These are phyloP conservation scores for Himalopsyche anomala DNA, from an alignment of 2,888 invertebrate genomes.

Conservation along the genomic window DNA sequence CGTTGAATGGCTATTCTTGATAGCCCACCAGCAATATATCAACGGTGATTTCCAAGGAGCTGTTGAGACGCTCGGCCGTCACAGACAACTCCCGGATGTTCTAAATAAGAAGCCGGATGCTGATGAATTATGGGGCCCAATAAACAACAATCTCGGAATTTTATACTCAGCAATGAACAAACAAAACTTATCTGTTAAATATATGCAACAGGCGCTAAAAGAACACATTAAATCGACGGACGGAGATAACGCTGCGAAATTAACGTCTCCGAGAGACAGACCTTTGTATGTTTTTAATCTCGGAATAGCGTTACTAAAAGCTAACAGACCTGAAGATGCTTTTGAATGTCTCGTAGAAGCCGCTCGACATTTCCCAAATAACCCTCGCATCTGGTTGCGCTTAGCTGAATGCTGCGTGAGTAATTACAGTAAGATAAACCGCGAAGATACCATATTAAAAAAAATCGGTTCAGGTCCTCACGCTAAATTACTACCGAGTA, in stretches of 20 bases:
- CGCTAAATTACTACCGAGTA: conserved; percentile 68
- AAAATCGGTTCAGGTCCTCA: conserved; percentile 75
- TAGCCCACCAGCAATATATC: conserved; percentile 74
- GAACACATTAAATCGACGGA: conserved; percentile 78
- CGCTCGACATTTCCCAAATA: conserved; percentile 89
- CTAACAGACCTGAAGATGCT: conserved; percentile 88
- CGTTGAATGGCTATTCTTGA: conserved; percentile 74
- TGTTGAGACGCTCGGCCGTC: conserved; percentile 71
- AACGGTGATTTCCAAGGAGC: conserved; percentile 74
- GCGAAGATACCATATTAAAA: conserved; percentile 73
- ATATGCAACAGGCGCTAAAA: conserved; percentile 86
- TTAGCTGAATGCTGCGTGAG: conserved; percentile 95
- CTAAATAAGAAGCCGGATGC: conserved; percentile 71
- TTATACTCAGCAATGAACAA: conserved; percentile 89
- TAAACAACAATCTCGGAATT: conserved; percentile 90
- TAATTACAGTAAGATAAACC: conserved; percentile 79
- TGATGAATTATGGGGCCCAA: conserved; percentile 76
- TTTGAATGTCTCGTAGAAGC: conserved; percentile 94
- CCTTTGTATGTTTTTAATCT: conserved; percentile 88
- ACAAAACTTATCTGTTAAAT: conserved; percentile 86
- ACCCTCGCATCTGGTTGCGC: conserved; percentile 93
- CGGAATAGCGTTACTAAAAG: conserved; percentile 88
- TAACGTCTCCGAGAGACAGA: conserved; percentile 73
- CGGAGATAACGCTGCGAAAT: conserved; percentile 68
- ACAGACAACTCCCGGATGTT: conserved; percentile 71